Percentiles rank a stretch among this genome's conserved stretches.
These are phyloP conservation scores for Alligator sinensis DNA, from an alignment of 2,113 vertebrate species.

Conservation along the genomic window DNA sequence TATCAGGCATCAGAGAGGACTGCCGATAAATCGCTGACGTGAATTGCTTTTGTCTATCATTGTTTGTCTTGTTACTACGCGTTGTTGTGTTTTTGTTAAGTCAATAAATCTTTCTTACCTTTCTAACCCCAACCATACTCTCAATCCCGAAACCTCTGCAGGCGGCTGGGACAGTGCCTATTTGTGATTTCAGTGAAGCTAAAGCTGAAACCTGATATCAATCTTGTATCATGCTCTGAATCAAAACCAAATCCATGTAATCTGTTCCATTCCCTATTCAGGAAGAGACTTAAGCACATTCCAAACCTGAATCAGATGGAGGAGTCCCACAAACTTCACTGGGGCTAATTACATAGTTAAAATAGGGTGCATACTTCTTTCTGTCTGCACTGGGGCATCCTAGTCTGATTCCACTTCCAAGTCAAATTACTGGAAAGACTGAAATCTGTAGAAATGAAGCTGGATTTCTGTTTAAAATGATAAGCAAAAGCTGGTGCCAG, in stretches of 20 bases:
- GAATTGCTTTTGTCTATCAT: no score
- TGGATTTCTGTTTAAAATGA: not conserved
- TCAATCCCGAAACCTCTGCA: no score
- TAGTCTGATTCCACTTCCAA: not conserved
- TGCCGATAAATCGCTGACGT: no score
- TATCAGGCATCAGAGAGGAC: no score
- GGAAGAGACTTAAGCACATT: not conserved
- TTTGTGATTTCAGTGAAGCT: not conserved
- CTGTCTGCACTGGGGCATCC: not conserved
- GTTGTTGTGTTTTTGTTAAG: no score
- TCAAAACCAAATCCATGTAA: not conserved
- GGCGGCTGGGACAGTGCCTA: not conserved
- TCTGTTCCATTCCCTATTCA: not conserved
- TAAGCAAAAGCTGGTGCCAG: not conserved
- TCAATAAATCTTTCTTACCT: no score
- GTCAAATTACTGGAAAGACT: conserved; percentile 3
- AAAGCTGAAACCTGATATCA: conserved; percentile 23
- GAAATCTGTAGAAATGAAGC: not conserved
- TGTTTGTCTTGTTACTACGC: no score
- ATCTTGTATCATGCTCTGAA: not conserved
- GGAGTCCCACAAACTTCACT: not conserved
- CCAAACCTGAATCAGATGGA: not conserved
- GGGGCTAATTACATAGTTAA: not conserved
- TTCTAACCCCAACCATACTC: no score
- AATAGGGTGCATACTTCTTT: not conserved